Evolutionary conservation across 2,113 vertebrate species (phyloP).

Genomic region (Tyto alba): DNA sequence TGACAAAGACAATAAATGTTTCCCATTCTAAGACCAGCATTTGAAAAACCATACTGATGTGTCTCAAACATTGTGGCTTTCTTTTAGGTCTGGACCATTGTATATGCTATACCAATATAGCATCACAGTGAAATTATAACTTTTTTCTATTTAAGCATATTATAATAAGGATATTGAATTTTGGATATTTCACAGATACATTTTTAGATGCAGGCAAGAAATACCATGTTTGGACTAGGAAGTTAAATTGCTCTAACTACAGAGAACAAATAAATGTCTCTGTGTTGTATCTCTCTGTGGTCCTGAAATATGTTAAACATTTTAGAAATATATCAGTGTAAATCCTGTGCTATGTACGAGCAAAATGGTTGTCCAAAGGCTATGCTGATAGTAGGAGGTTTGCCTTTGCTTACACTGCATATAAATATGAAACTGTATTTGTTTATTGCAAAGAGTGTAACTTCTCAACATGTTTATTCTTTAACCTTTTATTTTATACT

Average conservation of each 20-base stretch:
- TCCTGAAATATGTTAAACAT: background rate
- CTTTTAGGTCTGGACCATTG: background rate
- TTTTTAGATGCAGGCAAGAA: background rate
- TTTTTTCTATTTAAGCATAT: background rate
- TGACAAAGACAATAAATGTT: background rate
- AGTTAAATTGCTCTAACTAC: background rate
- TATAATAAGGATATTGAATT: background rate
- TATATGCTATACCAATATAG: background rate
- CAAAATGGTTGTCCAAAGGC: background rate
- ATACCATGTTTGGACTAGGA: background rate
- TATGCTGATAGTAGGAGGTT: background rate
- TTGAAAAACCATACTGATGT: background rate
- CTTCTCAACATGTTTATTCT: background rate
- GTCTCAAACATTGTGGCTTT: background rate
- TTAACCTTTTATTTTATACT: background rate
- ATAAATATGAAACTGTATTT: background rate
- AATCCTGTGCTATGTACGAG: background rate
- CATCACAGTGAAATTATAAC: background rate
- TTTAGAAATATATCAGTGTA: background rate
- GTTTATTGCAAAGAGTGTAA: background rate
- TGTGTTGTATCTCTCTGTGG: background rate
- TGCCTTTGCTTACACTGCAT: background rate
- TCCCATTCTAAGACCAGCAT: background rate
- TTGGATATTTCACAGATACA: background rate
- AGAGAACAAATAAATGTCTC: background rate